These are phyloP conservation scores for Psephotus haematonotus DNA, from an alignment of 2,113 vertebrate species.

Conservation along the genomic window DNA sequence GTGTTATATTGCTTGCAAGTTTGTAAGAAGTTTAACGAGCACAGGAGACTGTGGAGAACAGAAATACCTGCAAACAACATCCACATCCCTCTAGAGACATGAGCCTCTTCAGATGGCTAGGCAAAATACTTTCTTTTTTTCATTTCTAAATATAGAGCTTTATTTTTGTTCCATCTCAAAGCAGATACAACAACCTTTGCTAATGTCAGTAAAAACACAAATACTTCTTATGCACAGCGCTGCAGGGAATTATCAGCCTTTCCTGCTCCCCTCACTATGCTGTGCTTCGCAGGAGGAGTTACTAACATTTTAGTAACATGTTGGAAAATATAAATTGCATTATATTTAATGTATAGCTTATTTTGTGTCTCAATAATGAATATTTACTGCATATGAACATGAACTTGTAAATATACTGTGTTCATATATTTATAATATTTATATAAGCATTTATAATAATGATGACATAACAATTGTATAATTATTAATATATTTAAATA, in stretches of 20 bases:
- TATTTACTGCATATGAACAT: not conserved
- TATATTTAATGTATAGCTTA: not conserved
- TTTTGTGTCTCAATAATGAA: not conserved
- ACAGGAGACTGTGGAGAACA: not conserved
- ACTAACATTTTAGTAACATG: not conserved
- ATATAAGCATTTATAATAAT: not conserved
- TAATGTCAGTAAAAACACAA: not conserved
- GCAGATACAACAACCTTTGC: not conserved
- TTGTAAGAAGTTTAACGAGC: not conserved
- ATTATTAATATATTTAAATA: conserved; percentile 1
- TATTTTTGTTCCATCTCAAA: conserved; percentile 20
- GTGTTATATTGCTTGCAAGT: not conserved
- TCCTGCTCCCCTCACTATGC: not conserved
- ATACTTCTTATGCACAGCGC: not conserved
- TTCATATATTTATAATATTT: not conserved
- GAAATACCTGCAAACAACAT: conserved; percentile 7
- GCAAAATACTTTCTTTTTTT: not conserved
- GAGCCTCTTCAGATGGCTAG: not conserved
- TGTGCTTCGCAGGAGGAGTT: not conserved
- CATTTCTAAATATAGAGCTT: not conserved
- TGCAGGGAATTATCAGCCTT: not conserved
- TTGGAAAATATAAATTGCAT: not conserved
- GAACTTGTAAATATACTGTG: not conserved
- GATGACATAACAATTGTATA: not conserved
- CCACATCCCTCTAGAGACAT: not conserved